phyloP scores from a whole-genome alignment of 2,113 vertebrate species.

The Dipodomys stephensi region DNA sequence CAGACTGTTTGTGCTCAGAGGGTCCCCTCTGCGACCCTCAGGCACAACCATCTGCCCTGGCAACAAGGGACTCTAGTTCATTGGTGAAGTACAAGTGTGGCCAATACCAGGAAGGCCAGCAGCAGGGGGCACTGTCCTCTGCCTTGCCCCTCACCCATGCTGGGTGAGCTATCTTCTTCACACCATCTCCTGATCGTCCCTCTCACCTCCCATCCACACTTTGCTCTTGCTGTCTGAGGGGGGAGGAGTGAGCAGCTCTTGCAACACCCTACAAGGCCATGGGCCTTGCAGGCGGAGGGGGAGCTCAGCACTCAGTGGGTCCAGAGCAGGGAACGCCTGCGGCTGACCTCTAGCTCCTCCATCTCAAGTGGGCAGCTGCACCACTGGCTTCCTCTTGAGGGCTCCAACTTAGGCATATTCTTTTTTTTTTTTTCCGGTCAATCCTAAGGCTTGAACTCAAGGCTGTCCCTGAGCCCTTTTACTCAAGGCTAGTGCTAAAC shows the following conservation, averaged over 20 bases:
- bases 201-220: slow-evolving; percentile 11
- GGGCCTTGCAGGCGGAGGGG: not conserved
- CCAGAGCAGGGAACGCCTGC: not conserved
- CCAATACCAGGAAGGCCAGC: not conserved
- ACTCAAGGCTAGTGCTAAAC: no score
- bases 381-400: no score
- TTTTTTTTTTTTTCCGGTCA: not conserved
- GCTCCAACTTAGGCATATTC: not conserved
- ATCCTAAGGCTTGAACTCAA: no score
- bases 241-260: not conserved
- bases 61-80: no score
- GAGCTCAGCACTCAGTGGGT: not conserved
- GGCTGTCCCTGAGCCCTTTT: no score
- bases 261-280: slow-evolving; percentile 13
- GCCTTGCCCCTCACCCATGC: slow-evolving; percentile 55
- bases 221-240: not conserved
- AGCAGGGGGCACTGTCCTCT: slow-evolving; percentile 56
- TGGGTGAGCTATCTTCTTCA: slow-evolving; percentile 50
- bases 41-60: not conserved
- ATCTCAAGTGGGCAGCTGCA: not conserved
- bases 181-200: slow-evolving; percentile 45
- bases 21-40: not conserved
- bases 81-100: no score
- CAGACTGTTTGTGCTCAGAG: not conserved
- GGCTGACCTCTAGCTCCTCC: not conserved